Evolutionary conservation across 2,888 invertebrate species (phyloP).

Genomic region (Sminthurides aquaticus): DNA sequence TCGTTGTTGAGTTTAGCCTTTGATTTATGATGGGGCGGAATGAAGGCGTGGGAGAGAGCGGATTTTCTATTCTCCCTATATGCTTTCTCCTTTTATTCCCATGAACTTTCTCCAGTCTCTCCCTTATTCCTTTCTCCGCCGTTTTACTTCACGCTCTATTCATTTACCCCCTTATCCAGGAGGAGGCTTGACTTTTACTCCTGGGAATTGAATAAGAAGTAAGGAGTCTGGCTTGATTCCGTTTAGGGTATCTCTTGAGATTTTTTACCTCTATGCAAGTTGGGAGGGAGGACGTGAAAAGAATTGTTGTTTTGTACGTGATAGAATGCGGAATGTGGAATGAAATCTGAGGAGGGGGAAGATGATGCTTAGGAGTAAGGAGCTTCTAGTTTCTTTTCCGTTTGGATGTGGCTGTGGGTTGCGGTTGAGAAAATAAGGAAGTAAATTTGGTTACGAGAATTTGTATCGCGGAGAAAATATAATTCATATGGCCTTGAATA

Average conservation of each 20-base stretch:
- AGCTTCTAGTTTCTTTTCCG: no score
- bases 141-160: not conserved
- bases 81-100: not conserved
- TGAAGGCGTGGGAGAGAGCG: not conserved
- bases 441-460: no score
- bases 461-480: not conserved
- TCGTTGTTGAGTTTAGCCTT: not conserved
- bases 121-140: not conserved
- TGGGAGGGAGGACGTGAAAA: no score
- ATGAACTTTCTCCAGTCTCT: not conserved
- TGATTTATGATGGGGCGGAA: not conserved
- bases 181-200: not conserved
- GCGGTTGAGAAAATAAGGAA: no score
- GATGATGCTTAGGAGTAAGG: no score
- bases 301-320: no score
- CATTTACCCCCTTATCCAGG: not conserved
- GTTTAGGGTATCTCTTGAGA: no score
- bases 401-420: no score
- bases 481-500: not conserved
- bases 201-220: not conserved
- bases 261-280: no score
- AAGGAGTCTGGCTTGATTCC: not conserved
- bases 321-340: not conserved
- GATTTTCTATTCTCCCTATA: no score
- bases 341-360: no score